Base-by-base conservation (phyloP, 2,113 vertebrate genomes). In the Gavia stellata region DNA sequence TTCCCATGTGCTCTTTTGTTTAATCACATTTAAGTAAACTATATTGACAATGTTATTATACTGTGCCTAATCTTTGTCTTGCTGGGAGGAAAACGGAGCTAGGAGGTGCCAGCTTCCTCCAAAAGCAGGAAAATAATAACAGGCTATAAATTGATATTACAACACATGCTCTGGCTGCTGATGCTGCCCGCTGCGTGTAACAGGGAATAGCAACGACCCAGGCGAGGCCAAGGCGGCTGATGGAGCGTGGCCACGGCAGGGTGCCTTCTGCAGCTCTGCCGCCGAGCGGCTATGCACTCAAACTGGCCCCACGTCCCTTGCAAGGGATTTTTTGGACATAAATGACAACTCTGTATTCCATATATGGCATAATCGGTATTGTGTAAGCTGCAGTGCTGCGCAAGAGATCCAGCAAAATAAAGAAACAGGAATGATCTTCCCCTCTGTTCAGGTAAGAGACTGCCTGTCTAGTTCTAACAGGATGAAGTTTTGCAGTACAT, bases 1-100 rank as follows among this genome's bases (percentile, higher is more conserved):
- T 95, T 95, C 56, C 63, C 77, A 40, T 63, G 65, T 65, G 52
- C 36, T 79, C 34, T 73, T 92, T 72, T 75, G 66, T 79, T 81
- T 94, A 68, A 92, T 95, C 83, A 26, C 61, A 50, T 58, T 88
- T 84, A 33, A 67, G 72, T 86, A 92, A 90, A 86, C 88, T 59
- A 19, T 86, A 91, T 23, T 72, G 80, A 79, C 68, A 90, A 45
- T 0, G 3, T 47, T 55, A n/a, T 78, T 92, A 74, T 42, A 52
- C 44, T 73, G 47, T 71, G 44, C 47, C 68, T 92, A 79, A 72
- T 92, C 86, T 86, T 55, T 90, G 59, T 61, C 55, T 75, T 68
- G 56, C 83, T 94, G 77, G 72, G 77, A 84, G 79, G 44, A 93
- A 91, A 81, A 78, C 3, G 5, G 26, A 78, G 68, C 59, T 73